phyloP scores from a whole-genome alignment of 2,797 vertebrate genomes.

The Phaenicophaeus curvirostris region DNA sequence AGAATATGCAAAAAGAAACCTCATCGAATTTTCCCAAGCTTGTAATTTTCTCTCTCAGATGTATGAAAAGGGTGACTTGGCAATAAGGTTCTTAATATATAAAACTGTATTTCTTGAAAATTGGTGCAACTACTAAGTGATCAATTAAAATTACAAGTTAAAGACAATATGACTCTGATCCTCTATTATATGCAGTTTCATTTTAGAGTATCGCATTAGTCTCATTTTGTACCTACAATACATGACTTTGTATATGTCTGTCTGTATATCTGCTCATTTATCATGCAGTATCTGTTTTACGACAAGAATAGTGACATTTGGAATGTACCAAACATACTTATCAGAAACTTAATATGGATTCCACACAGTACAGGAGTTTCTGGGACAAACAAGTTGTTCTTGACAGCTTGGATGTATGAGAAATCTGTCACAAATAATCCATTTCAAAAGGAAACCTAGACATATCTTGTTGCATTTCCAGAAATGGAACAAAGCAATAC shows the following conservation, averaged over 20 bases:
- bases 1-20: not conserved
- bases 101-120: not conserved
- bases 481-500: constrained; percentile 74
- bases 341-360: constrained; percentile 53
- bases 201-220: not conserved
- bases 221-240: not conserved
- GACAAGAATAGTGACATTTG: constrained; percentile 21
- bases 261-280: constrained; percentile 18
- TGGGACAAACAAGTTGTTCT: constrained; percentile 64
- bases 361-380: constrained; percentile 14
- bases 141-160: not conserved
- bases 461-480: constrained; percentile 68
- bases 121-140: not conserved
- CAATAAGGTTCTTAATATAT: not conserved
- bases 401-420: constrained; percentile 48
- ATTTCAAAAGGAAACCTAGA: constrained; percentile 70
- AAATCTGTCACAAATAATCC: constrained; percentile 70
- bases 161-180: not conserved
- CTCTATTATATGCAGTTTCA: not conserved
- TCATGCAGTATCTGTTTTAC: not conserved
- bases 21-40: not conserved
- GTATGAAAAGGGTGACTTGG: not conserved
- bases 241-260: not conserved
- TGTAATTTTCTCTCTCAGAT: not conserved
- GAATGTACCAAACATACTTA: constrained; percentile 32